These are phyloP conservation scores for Gallinago nigripennis DNA, from an alignment of 2,797 vertebrate species.

Conservation along the genomic window DNA sequence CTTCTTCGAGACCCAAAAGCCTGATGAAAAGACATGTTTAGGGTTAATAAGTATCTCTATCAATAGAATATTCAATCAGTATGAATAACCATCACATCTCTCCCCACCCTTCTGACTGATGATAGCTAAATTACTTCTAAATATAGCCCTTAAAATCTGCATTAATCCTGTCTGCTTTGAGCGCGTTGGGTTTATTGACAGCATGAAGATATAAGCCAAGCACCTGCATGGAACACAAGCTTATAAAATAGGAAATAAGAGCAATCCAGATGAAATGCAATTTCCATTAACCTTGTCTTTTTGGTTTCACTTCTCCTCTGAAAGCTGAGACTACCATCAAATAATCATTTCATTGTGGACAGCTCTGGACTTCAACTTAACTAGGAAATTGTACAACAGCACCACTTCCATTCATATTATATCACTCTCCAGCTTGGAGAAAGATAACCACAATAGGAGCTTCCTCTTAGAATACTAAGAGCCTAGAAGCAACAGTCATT, in stretches of 20 bases:
- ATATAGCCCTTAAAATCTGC: slow-evolving; percentile 79
- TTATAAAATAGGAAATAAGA: slow-evolving; percentile 35
- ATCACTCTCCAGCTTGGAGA: neutral
- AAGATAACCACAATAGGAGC: neutral
- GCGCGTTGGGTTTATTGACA: slow-evolving; percentile 75
- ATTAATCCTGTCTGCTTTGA: slow-evolving; percentile 80
- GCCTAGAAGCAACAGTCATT: neutral
- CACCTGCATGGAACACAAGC: slow-evolving; percentile 68
- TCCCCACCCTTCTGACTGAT: slow-evolving; percentile 79
- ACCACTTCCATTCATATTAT: neutral
- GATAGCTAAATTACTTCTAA: slow-evolving; percentile 82
- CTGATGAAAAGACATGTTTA: slow-evolving; percentile 8
- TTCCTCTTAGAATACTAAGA: neutral
- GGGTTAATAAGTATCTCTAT: slow-evolving; percentile 72
- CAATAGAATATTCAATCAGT: slow-evolving; percentile 76
- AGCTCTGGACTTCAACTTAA: neutral
- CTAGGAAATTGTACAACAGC: neutral
- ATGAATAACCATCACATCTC: slow-evolving; percentile 76
- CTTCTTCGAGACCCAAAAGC: neutral
- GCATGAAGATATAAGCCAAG: slow-evolving; percentile 70
- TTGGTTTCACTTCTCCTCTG: neutral
- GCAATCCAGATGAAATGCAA: slow-evolving; percentile 1
- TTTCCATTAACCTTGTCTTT: slow-evolving; percentile 12
- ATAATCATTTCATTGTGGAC: neutral
- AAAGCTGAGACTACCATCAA: neutral